A percentile compares a stretch with the other conserved stretches of the same genome.
Conservation (phyloP, 2,888 invertebrate species). For the Nowickia ferox region DNA sequence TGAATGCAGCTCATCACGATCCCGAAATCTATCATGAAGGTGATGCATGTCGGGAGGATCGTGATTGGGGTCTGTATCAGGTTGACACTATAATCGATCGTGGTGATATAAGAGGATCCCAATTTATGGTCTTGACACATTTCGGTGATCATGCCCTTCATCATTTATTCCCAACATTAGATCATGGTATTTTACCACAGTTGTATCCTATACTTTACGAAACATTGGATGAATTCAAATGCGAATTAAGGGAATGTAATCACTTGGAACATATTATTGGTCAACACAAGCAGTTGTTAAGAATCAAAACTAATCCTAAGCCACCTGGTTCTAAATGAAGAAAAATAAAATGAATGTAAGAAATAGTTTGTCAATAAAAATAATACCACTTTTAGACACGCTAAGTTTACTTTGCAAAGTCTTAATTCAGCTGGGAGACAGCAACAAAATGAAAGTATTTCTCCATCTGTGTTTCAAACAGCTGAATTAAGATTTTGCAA, state of each 20-base stretch:
- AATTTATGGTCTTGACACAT: slow-evolving; percentile 87
- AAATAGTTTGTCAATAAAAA: not conserved
- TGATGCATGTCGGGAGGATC: slow-evolving; percentile 84
- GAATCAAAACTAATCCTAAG: slow-evolving; percentile 82
- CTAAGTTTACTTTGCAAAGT: too few species aligned
- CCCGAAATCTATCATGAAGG: slow-evolving; percentile 91
- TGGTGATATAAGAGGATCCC: slow-evolving; percentile 86
- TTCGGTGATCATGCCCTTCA: slow-evolving; percentile 92
- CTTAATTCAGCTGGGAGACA: too few species aligned
- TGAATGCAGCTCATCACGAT: slow-evolving; percentile 91
- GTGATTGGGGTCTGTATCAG: slow-evolving; percentile 92
- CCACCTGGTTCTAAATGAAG: slow-evolving; percentile 76
- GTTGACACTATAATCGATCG: slow-evolving; percentile 90
- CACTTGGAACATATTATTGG: slow-evolving; percentile 87
- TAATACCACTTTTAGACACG: too few species aligned
- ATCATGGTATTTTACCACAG: slow-evolving; percentile 88
- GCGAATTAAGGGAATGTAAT: slow-evolving; percentile 82
- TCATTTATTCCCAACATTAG: slow-evolving; percentile 91
- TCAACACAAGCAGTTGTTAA: slow-evolving; percentile 86
- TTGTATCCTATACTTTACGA: slow-evolving; percentile 85
- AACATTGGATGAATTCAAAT: slow-evolving; percentile 81
- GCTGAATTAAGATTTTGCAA: too few species aligned
- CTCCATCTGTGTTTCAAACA: too few species aligned
- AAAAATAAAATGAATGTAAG: not conserved
- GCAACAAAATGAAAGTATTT: too few species aligned